Percentiles rank a stretch among this genome's conserved stretches.
phyloP scores from a whole-genome alignment of 2,113 vertebrate genomes.

The Rhipidura dahli region DNA sequence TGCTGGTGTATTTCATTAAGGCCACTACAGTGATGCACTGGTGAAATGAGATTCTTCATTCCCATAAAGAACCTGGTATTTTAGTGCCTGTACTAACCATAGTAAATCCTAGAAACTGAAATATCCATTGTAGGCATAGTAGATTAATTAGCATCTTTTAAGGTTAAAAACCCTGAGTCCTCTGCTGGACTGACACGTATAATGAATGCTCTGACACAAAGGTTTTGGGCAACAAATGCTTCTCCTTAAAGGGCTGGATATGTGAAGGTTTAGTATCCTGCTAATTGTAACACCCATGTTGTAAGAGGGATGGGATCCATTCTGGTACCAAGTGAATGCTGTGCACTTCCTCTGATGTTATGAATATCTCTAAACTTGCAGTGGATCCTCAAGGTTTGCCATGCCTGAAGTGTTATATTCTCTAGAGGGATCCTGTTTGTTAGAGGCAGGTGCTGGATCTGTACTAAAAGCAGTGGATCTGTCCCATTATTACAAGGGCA shows the following conservation, averaged over 20 bases:
- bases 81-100: neutral
- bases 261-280: neutral
- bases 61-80: neutral
- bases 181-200: neutral
- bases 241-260: neutral
- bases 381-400: neutral
- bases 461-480: neutral
- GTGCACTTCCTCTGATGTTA: neutral
- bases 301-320: neutral
- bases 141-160: neutral
- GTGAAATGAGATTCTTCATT: neutral
- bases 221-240: neutral
- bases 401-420: neutral
- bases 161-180: neutral
- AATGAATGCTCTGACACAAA: neutral
- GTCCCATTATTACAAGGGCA: neutral
- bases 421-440: neutral
- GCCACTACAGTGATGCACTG: neutral
- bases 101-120: neutral
- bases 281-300: neutral
- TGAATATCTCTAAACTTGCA: neutral
- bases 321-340: neutral
- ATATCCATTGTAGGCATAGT: neutral
- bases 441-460: neutral
- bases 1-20: neutral